A percentile compares a stretch with the other conserved stretches of the same genome.
phyloP scores from a whole-genome alignment of 2,113 vertebrate species.

The Fulmarus glacialis region DNA sequence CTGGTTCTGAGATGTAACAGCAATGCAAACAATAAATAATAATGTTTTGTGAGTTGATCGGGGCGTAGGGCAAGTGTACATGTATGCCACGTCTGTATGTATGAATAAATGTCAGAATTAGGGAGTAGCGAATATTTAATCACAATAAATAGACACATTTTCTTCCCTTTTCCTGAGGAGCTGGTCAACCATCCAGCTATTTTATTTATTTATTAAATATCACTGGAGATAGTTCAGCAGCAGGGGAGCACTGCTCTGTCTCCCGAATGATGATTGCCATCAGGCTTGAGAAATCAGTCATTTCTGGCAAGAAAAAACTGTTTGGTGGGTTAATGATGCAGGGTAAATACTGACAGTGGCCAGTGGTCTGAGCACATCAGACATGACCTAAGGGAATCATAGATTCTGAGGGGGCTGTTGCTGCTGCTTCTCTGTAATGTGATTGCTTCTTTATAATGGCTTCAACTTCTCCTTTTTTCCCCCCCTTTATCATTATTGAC shows the following conservation, averaged over 20 bases:
- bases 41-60: not conserved
- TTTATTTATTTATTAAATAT: slow-evolving; percentile 52
- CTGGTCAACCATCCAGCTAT: not conserved
- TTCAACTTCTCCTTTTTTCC: not conserved
- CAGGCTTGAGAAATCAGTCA: slow-evolving; percentile 44
- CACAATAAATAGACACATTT: not conserved
- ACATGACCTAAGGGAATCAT: slow-evolving; percentile 53
- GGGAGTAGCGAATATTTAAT: not conserved
- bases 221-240: slow-evolving; percentile 5
- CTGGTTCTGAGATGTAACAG: not conserved
- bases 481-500: slow-evolving; percentile 63
- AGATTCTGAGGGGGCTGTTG: slow-evolving; percentile 25
- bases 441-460: slow-evolving; percentile 62
- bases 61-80: not conserved
- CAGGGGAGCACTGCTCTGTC: slow-evolving; percentile 21
- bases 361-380: slow-evolving; percentile 51
- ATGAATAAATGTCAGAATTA: not conserved
- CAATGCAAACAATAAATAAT: not conserved
- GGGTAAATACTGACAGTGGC: slow-evolving; percentile 52
- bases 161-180: not conserved
- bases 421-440: slow-evolving; percentile 43
- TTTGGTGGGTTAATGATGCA: slow-evolving; percentile 61
- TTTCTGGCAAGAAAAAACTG: slow-evolving; percentile 7
- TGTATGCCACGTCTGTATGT: not conserved
- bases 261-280: not conserved